phyloP scores from a whole-genome alignment of 64 coral and sea anemone species.

The Actinia tenebrosa region DNA sequence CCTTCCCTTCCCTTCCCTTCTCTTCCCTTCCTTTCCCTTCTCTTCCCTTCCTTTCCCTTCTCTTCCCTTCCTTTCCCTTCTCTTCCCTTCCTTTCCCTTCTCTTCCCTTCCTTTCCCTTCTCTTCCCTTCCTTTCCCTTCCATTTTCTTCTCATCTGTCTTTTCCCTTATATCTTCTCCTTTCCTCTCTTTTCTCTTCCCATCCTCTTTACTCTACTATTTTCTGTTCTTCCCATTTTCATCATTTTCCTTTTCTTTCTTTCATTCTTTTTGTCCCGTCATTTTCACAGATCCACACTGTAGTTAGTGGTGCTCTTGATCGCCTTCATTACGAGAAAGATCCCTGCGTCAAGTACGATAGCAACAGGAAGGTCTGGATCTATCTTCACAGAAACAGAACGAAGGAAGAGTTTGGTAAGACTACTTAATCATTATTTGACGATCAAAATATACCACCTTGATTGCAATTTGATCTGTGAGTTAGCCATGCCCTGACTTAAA shows the following conservation, averaged over 20 bases:
- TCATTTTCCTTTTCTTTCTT: neutral
- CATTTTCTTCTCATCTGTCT: too few relatives aligned
- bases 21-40: neutral
- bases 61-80: too few relatives aligned
- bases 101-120: too few relatives aligned
- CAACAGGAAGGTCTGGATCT: constrained; percentile 95
- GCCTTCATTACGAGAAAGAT: constrained; percentile 88
- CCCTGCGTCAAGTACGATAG: constrained; percentile 97
- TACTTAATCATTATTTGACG: neutral
- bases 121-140: too few relatives aligned
- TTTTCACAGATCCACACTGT: constrained; percentile 85
- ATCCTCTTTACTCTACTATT: too few relatives aligned
- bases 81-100: too few relatives aligned
- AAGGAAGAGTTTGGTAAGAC: constrained; percentile 96
- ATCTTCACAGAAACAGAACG: constrained; percentile 75
- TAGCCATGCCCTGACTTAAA: too few relatives aligned
- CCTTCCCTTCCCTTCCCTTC: neutral
- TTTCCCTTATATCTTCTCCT: too few relatives aligned
- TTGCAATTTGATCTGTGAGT: too few relatives aligned
- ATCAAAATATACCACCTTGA: neutral
- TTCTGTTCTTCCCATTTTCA: neutral
- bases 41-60: too few relatives aligned
- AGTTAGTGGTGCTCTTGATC: constrained; percentile 86
- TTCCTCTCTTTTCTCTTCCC: neutral
- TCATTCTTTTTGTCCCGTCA: neutral